A percentile compares a stretch with the other conserved stretches of the same genome.
Conservation (phyloP, 2,797 vertebrate genomes). For the Liparis tanakae region DNA sequence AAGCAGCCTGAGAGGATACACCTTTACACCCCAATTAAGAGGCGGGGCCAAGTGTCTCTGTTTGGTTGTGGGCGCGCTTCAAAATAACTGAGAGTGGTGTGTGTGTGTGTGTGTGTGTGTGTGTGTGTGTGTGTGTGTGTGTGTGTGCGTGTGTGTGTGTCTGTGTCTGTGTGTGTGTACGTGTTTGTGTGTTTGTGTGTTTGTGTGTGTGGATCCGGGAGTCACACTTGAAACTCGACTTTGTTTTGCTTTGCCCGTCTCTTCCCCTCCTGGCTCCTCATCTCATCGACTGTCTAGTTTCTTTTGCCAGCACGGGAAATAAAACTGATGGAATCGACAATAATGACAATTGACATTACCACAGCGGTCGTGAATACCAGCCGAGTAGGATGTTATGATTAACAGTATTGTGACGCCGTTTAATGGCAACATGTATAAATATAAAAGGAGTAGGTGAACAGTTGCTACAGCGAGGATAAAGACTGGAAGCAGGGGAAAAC, state of each 20-base stretch:
- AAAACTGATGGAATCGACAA: constrained; percentile 42
- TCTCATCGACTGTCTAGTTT: constrained; percentile 22
- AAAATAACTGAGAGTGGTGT: background rate
- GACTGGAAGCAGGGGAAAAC: background rate
- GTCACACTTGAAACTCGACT: constrained; percentile 64
- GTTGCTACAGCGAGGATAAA: background rate
- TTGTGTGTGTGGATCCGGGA: constrained; percentile 59
- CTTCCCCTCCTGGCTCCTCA: constrained; percentile 50
- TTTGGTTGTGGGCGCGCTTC: constrained; percentile 54
- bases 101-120: constrained; percentile 17
- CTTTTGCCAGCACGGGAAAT: constrained; percentile 48
- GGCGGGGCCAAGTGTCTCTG: constrained; percentile 47
- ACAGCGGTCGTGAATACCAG: constrained; percentile 1
- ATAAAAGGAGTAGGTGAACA: background rate
- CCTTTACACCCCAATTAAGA: constrained; percentile 52
- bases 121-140: constrained; percentile 16
- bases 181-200: constrained; percentile 22
- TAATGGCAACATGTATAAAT: background rate
- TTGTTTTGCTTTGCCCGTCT: constrained; percentile 69
- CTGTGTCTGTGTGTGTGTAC: constrained; percentile 17
- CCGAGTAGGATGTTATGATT: background rate
- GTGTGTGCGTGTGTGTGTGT: constrained; percentile 19
- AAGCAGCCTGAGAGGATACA: constrained; percentile 38
- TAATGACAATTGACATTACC: constrained; percentile 22
- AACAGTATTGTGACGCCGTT: background rate